These are phyloP conservation scores for Ispidina picta DNA, from an alignment of 2,797 vertebrate species.

Conservation along the genomic window DNA sequence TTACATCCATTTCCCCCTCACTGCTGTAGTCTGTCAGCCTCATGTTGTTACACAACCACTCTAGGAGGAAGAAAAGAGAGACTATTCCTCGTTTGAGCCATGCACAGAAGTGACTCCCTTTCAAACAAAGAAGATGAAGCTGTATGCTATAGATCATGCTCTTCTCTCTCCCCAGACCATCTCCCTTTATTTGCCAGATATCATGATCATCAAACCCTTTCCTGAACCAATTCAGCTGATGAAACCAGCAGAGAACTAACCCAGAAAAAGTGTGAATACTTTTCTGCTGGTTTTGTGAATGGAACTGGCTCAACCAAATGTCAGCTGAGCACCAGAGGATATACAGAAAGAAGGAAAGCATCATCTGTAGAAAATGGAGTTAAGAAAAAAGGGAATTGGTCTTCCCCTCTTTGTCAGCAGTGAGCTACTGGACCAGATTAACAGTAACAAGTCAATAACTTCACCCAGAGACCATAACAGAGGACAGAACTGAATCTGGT, in stretches of 20 bases:
- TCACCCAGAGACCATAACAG: not conserved
- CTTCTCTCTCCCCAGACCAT: not conserved
- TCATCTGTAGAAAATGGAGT: not conserved
- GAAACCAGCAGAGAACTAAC: not conserved
- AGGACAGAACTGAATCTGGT: not conserved
- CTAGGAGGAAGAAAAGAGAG: not conserved
- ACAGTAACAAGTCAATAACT: not conserved
- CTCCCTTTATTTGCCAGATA: not conserved
- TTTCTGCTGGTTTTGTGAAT: not conserved
- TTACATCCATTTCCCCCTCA: not conserved
- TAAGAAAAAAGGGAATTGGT: not conserved
- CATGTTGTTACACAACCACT: not conserved
- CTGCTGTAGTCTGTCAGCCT: not conserved
- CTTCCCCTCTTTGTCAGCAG: not conserved
- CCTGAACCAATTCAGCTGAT: not conserved
- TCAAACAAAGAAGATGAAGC: not conserved
- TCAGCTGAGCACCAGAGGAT: not conserved
- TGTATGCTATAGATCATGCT: not conserved
- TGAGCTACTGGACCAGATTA: not conserved
- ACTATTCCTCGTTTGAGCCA: slow-evolving; percentile 7
- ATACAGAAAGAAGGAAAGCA: not conserved
- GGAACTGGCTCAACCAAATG: not conserved
- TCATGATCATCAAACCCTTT: not conserved
- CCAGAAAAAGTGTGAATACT: not conserved
- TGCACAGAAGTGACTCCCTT: not conserved